These are phyloP conservation scores for Mionectes olivaceus DNA, from an alignment of 2,797 vertebrate species.

Conservation along the genomic window DNA sequence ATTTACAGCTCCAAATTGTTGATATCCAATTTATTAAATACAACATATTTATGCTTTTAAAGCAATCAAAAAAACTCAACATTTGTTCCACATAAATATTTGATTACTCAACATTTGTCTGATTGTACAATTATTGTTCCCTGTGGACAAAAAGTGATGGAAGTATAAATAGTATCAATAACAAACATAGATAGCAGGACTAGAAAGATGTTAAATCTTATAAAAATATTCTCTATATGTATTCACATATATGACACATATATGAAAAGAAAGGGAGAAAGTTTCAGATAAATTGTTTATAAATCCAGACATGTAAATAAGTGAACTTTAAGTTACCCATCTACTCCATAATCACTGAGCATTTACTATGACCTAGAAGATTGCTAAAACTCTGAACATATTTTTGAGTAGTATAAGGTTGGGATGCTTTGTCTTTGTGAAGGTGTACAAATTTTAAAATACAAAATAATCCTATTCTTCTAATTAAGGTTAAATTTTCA, in stretches of 20 bases:
- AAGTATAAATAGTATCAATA: not conserved
- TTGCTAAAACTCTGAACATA: not conserved
- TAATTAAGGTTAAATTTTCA: not conserved
- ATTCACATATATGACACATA: not conserved
- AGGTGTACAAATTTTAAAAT: not conserved
- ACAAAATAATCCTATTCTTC: not conserved
- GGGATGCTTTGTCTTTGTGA: not conserved
- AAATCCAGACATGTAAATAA: not conserved
- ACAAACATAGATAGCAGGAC: not conserved
- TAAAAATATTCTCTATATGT: not conserved
- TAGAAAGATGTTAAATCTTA: not conserved
- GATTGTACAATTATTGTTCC: not conserved
- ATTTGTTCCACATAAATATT: not conserved
- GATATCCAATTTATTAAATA: not conserved
- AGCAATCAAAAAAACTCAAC: not conserved
- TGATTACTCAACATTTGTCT: not conserved
- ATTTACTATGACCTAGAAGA: not conserved
- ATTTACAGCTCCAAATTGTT: not conserved
- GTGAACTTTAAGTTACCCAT: not conserved
- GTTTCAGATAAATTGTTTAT: not conserved
- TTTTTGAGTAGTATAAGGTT: not conserved
- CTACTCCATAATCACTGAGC: not conserved
- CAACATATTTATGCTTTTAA: not conserved
- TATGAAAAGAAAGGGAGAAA: not conserved
- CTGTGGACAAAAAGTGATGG: not conserved